Evolutionary conservation across 2,113 vertebrate genomes (phyloP).

Genomic region (Numenius arquata): DNA sequence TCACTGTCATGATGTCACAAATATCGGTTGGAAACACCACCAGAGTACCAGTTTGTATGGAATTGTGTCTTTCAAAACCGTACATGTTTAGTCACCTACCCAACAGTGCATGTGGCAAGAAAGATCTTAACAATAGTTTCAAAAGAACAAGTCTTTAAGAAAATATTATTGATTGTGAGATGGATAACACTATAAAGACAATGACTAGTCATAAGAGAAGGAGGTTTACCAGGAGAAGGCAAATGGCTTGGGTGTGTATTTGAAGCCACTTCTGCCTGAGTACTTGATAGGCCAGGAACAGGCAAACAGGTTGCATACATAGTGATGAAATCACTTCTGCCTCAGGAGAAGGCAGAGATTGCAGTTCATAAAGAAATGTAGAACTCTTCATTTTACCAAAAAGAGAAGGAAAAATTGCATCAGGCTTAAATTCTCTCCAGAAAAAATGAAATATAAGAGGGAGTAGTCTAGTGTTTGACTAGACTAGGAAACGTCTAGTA

Average conservation of each 20-base stretch:
- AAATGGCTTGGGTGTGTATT: neutral
- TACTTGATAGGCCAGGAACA: neutral
- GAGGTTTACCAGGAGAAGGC: neutral
- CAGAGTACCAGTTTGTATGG: neutral
- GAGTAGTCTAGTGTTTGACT: neutral
- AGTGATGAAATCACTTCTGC: neutral
- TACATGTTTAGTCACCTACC: neutral
- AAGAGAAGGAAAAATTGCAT: neutral
- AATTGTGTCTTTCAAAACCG: neutral
- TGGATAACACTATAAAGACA: neutral
- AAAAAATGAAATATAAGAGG: neutral
- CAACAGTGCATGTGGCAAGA: neutral
- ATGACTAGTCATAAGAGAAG: neutral
- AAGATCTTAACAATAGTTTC: neutral
- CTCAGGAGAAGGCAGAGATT: neutral
- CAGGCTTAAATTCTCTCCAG: neutral
- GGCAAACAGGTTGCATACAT: neutral
- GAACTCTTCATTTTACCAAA: neutral
- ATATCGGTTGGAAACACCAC: neutral
- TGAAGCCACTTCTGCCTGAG: neutral
- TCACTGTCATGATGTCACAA: neutral
- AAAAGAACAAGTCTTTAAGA: neutral
- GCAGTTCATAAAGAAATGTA: neutral
- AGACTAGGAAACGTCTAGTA: neutral
- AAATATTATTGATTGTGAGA: fast-evolving